These are phyloP conservation scores for Stegostoma tigrinum DNA, from an alignment of 2,113 vertebrate species.

Conservation along the genomic window DNA sequence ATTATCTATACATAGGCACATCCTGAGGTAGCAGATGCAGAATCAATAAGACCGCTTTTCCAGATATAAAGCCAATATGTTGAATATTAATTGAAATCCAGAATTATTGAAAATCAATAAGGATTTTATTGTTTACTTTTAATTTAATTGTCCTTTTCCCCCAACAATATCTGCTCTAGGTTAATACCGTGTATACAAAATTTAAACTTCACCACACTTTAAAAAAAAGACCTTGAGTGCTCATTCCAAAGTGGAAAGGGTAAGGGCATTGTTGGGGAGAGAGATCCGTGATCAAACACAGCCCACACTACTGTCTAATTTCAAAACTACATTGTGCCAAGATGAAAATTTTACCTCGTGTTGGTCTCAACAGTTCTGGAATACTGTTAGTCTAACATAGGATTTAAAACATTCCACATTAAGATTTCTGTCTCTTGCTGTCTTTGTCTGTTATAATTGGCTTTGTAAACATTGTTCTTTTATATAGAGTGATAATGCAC, in stretches of 20 bases:
- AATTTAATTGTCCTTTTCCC: neutral
- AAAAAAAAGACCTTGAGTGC: neutral
- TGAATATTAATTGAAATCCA: neutral
- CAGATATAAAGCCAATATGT: neutral
- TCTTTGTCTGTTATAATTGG: conserved; percentile 4
- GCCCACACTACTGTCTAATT: neutral
- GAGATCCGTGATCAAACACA: neutral
- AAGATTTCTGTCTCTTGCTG: conserved; percentile 16
- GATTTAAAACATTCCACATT: conserved; percentile 6
- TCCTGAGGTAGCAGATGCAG: neutral
- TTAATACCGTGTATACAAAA: neutral
- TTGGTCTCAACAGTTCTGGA: neutral
- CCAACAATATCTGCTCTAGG: neutral
- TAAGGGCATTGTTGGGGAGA: neutral
- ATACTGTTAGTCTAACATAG: neutral
- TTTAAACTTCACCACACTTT: neutral
- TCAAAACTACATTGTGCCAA: neutral
- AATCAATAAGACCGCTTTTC: neutral
- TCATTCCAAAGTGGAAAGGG: neutral
- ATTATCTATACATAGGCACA: neutral
- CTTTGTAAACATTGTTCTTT: neutral
- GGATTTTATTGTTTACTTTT: neutral
- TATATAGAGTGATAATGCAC: neutral
- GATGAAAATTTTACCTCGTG: neutral
- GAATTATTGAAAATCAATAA: neutral